Conservation (phyloP, 2,113 vertebrate species). For the Verasper variegatus region DNA sequence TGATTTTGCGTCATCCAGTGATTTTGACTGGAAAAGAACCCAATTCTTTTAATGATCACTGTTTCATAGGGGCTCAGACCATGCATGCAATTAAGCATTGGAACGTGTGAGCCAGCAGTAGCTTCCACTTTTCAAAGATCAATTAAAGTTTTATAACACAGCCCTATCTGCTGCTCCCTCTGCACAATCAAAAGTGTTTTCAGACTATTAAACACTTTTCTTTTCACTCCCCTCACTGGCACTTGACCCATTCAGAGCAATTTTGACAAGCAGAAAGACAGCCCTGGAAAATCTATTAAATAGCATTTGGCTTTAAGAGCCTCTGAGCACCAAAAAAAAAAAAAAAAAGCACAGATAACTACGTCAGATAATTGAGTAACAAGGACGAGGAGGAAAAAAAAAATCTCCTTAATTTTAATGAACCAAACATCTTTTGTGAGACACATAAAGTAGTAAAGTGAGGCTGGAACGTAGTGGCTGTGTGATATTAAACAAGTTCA, state of each 20-base stretch:
- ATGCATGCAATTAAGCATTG: conserved; percentile 77
- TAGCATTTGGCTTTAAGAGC: conserved; percentile 71
- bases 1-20: conserved; percentile 80
- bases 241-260: conserved; percentile 76
- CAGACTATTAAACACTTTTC: conserved; percentile 74
- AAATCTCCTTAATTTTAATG: conserved; percentile 49
- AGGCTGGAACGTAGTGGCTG: conserved; percentile 27
- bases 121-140: conserved; percentile 83
- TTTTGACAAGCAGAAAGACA: conserved; percentile 80
- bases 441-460: conserved; percentile 33
- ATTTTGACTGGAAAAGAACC: conserved; percentile 75
- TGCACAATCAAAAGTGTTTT: conserved; percentile 83
- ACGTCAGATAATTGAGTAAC: conserved; percentile 53
- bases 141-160: conserved; percentile 82
- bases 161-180: conserved; percentile 79
- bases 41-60: conserved; percentile 79
- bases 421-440: conserved; percentile 69
- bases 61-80: conserved; percentile 75
- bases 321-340: conserved; percentile 50
- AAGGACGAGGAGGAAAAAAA: conserved; percentile 36
- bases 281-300: conserved; percentile 84
- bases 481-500: conserved; percentile 55
- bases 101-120: conserved; percentile 80
- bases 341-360: conserved; percentile 62
- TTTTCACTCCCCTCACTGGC: conserved; percentile 67